phyloP scores from a whole-genome alignment of 2,888 invertebrate genomes.

The Dione vanillae region DNA sequence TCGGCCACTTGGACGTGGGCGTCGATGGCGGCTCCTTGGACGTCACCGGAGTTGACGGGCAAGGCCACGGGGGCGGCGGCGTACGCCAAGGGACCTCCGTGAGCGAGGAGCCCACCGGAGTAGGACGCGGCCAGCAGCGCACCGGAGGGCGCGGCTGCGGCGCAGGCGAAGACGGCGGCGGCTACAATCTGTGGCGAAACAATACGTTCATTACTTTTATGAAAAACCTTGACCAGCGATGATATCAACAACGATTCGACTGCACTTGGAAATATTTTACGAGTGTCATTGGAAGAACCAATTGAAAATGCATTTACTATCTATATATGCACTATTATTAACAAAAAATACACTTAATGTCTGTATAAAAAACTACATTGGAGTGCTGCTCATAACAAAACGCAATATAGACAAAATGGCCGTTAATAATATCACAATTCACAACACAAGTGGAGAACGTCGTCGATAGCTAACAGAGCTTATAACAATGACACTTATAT shows the following conservation, averaged over 20 bases:
- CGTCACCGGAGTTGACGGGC: constrained; percentile 76
- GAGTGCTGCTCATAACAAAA: not conserved
- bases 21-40: constrained; percentile 76
- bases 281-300: no score
- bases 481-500: constrained; percentile 9
- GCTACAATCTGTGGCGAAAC: constrained; percentile 80
- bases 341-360: no score
- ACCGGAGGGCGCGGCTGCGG: constrained; percentile 74
- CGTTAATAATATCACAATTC: constrained; percentile 9
- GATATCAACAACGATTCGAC: not conserved
- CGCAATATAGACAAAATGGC: not conserved
- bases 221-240: not conserved
- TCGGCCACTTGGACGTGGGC: constrained; percentile 76
- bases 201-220: constrained; percentile 26
- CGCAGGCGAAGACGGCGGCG: constrained; percentile 78
- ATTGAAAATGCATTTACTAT: no score
- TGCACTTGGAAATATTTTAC: not conserved
- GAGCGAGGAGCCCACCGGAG: constrained; percentile 52
- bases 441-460: constrained; percentile 1
- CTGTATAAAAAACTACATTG: not conserved
- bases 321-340: no score
- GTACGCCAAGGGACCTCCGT: constrained; percentile 59
- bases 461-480: not conserved
- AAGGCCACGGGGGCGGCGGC: constrained; percentile 52
- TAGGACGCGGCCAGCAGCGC: constrained; percentile 68